Evolutionary conservation across 2,797 vertebrate species (phyloP), one percentile per base, ranked within the genome.

Genomic region (Enteromius anoplus): DNA sequence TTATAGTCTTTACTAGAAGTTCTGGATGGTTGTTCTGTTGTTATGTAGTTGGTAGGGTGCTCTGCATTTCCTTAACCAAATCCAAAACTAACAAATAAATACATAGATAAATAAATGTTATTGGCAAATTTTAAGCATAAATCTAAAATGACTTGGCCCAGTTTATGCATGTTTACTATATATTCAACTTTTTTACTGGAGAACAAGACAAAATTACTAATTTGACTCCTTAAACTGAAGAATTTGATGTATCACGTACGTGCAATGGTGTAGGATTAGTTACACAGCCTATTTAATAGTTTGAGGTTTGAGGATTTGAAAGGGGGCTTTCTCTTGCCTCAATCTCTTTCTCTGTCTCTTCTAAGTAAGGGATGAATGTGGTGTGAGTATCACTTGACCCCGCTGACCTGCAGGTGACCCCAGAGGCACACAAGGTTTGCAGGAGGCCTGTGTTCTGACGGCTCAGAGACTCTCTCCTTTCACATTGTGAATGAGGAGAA

Each of bases 311-410:
- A 42, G 58, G 85, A 65, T 49, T 83, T 85, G 12, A 84, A 88
- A 53, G 76, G 72, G 77, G 72, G 79, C 82, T 71, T 49, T 69
- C 78, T 69, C n/a, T 75, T 70, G 32, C 34, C 69, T 81, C 42
- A 62, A 34, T 85, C 86, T 87, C 76, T 86, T 77, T 60, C 58
- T 70, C 29, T 86, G 85, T 77, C 84, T 32, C 40, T 72, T 47
- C 45, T 79, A 87, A 87, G 87, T 85, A 87, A 91, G 85, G 82
- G 83, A 90, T 91, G 91, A 94, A 92, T 90, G 87, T 81, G 81
- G 85, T 75, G 84, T 83, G 90, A 94, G 93, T 92, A 92, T 92
- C 92, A 93, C 93, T 95, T 93, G 93, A 95, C 92, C 93, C 85
- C 72, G 70, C 65, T 90, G 89, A 86, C 93, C 92, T 88, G 34